Evolutionary conservation across 2,113 vertebrate genomes (phyloP).

Genomic region (Cephalophus harveyi): DNA sequence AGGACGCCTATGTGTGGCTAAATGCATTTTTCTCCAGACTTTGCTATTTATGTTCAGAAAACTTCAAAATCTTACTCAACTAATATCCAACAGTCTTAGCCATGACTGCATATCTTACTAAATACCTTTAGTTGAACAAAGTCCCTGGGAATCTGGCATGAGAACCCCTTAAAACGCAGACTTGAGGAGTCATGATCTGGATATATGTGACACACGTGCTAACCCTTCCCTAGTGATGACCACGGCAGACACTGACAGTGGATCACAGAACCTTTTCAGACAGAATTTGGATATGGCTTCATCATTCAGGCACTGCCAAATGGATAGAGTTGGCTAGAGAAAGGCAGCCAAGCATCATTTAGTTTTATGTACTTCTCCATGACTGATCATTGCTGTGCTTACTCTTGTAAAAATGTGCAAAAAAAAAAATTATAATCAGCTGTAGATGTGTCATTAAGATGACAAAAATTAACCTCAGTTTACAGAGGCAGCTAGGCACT

Average conservation of each 20-base stretch:
- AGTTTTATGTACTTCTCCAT: no score
- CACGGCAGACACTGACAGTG: background rate
- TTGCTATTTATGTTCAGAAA: background rate
- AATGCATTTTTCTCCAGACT: background rate
- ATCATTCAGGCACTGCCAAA: background rate
- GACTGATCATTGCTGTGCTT: no score
- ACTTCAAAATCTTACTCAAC: background rate
- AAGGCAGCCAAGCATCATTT: background rate
- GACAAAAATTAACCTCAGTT: background rate
- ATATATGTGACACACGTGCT: background rate
- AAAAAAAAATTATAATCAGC: no score
- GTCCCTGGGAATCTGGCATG: background rate
- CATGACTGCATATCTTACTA: background rate
- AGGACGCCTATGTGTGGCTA: background rate
- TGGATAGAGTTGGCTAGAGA: background rate
- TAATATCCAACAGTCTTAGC: background rate
- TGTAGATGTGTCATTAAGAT: no score
- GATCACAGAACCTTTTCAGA: background rate
- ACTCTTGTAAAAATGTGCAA: no score
- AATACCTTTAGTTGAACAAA: background rate
- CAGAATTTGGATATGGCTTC: background rate
- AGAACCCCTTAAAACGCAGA: background rate
- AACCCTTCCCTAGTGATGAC: background rate
- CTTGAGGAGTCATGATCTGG: background rate
- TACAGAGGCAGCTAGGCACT: background rate